These are phyloP conservation scores for Drosophila emarginata DNA, from an alignment of 2,888 invertebrate species.

Conservation along the genomic window DNA sequence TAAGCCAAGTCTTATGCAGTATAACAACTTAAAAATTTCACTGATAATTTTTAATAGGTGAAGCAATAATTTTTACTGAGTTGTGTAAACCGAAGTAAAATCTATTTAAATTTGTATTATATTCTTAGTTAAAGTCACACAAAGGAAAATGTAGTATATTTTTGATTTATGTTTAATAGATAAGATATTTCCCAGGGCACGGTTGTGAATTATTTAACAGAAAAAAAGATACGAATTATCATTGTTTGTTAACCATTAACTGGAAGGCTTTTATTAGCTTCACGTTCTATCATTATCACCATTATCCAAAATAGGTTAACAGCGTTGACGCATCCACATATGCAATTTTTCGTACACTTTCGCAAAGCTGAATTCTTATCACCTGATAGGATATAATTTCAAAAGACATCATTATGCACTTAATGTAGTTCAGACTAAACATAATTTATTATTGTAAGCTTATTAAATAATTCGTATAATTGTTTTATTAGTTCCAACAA, in stretches of 20 bases:
- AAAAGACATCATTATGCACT: too few species aligned
- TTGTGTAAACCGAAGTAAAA: background rate
- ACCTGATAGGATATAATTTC: too few species aligned
- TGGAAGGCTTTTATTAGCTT: conserved; percentile 1
- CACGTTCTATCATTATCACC: conserved; percentile 2
- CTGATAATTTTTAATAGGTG: background rate
- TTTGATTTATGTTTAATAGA: background rate
- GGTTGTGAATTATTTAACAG: background rate
- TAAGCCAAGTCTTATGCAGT: background rate
- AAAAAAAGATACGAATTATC: background rate
- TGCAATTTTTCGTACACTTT: background rate
- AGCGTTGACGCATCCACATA: background rate
- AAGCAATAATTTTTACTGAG: background rate
- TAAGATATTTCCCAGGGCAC: background rate
- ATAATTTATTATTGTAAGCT: too few species aligned
- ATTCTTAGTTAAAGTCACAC: background rate
- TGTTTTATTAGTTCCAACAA: too few species aligned
- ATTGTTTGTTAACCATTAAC: conserved; percentile 2
- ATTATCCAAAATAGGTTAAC: conserved; percentile 2
- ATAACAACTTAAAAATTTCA: background rate
- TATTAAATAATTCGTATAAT: too few species aligned
- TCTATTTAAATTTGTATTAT: background rate
- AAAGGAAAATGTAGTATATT: background rate
- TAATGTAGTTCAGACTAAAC: too few species aligned
- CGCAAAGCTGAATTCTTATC: background rate